Evolutionary conservation across 2,113 vertebrate species (phyloP), one percentile per base, ranked within the genome.

Genomic region (Zonotrichia leucophrys): DNA sequence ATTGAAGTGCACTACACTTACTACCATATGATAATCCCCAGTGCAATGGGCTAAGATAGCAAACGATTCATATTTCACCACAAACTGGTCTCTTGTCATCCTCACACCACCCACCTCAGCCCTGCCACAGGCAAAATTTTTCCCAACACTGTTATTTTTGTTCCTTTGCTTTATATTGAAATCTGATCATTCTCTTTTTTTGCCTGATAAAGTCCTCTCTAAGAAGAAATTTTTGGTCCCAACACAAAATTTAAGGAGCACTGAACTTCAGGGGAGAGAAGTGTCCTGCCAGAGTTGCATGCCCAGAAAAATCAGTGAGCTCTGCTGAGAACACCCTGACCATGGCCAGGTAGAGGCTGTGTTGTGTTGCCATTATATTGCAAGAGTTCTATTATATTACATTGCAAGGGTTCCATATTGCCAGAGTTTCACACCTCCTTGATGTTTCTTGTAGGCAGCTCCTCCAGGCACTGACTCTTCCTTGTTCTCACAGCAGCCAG

Each of bases 221-320:
- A 89, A 68, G 77, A 78, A 75, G 42, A 16, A 42, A 52, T 28
- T 63, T 70, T 47, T 64, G 27, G 9, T 90, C 44, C 22, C 30
- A 75, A 4, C 3, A 21, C 44, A 81, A n/a, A 89, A 72, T 55
- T 82, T 68, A 70, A 75, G 39, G 56, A 87, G 18, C 53, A 31
- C 35, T 78, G 55, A 75, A 60, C 30, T 59, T 33, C 28, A 46
- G 31, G 52, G 21, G 58, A 62, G 53, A 47, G 23, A 72, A 77
- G 19, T 0, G 3, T 85, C 66, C 47, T 44, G 35, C 10, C 44
- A 68, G 89, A 87, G 47, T 2, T 0, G 15, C 0, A 0, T 20
- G 19, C 7, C 39, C 37, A 76, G 58, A 68, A 82, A 82, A 89
- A 79, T 23, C 56, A 66, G 23, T 0, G 1, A 87, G 30, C 12